phyloP scores from a whole-genome alignment of 2,888 invertebrate genomes.

The Thereva unica region DNA sequence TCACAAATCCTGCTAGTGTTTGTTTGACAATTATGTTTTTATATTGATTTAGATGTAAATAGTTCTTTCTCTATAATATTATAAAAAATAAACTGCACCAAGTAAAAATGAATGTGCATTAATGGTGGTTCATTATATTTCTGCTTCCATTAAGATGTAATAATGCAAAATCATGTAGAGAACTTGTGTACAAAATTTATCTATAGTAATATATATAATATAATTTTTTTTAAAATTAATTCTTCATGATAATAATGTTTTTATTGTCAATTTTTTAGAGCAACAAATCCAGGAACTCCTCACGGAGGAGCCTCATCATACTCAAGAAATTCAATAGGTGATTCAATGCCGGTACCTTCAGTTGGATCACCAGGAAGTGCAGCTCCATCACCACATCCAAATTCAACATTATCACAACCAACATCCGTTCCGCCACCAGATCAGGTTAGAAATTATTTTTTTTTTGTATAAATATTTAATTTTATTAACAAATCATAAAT shows the following conservation, averaged over 20 bases:
- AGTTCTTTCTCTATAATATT: no score
- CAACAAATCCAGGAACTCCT: constrained; percentile 59
- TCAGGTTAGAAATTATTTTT: constrained; percentile 51
- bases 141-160: no score
- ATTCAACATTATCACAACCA: constrained; percentile 70
- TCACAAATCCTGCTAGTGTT: no score
- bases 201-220: background rate
- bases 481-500: constrained; percentile 8
- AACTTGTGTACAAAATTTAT: no score
- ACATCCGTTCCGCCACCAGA: constrained; percentile 68
- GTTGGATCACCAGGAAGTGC: constrained; percentile 70
- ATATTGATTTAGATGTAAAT: no score
- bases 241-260: background rate
- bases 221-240: background rate
- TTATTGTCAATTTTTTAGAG: constrained; percentile 44
- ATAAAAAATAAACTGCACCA: no score
- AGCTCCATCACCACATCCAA: constrained; percentile 66
- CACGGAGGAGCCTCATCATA: constrained; percentile 70
- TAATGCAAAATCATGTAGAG: no score
- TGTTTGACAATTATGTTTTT: no score
- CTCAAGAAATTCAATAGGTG: constrained; percentile 62
- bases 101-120: no score
- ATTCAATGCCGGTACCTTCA: constrained; percentile 58
- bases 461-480: constrained; percentile 6
- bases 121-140: no score